Evolutionary conservation across 1,140 invertebrate genomes (phyloP), one percentile per base, ranked within the genome.

Genomic region (Drosophila tropicalis): DNA sequence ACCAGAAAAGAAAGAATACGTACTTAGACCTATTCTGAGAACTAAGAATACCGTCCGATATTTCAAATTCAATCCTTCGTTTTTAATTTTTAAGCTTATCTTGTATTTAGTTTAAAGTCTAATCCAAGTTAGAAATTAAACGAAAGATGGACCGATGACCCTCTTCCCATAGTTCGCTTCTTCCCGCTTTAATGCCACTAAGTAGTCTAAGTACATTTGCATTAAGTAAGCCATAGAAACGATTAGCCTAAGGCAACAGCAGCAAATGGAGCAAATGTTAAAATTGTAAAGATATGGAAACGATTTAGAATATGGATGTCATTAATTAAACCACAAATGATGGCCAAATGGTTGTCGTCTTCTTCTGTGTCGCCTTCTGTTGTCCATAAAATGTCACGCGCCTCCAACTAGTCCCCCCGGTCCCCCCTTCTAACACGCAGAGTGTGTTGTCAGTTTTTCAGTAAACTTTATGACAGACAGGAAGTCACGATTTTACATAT

Each of bases 301-400:
- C 62, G 47, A 32, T 40, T 12, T 17, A 29, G 70, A 54, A 44
- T 68, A 64, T 75, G 75, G 63, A 82, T 87, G 83, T 82, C 83
- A 86, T 86, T 87, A 86, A 86, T 87, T 86, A 87, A 86, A 79
- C 82, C 82, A 61, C 82, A 86, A 86, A 86, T 86, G 82, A 86
- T 86, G 83, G 83, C 44, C 70, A 69, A 71, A 75, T 57, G 68
- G 62, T 40, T 62, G 67, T 78, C 79, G 66, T 68, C 74, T 57
- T 62, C 41, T 75, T 78, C 68, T 75, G 44, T 85, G 62, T 61
- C 34, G 83, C 84, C 83, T 86, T 72, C 66, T 87, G 82, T 81
- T 74, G 67, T 63, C 79, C 79, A 87, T 86, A 86, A 86, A 86
- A 76, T 86, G 76, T 70, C 64, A 79, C 62, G 40, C 61, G 51